Percentiles rank a stretch among this genome's conserved stretches.
These are phyloP conservation scores for Dendroctonus ponderosae DNA, from an alignment of 1,140 invertebrate species.

Conservation along the genomic window DNA sequence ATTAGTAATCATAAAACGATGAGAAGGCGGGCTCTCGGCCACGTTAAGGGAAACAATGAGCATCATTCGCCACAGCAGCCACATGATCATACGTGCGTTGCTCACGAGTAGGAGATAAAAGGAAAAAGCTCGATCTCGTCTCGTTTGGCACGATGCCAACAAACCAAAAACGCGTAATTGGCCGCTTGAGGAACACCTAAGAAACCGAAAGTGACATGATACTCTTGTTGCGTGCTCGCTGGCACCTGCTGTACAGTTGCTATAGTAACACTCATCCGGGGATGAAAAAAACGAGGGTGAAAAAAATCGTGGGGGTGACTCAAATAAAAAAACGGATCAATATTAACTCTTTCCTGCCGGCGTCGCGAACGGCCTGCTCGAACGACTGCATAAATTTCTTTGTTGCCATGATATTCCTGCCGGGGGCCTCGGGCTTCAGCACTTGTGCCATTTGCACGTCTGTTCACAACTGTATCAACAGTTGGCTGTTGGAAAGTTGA, in stretches of 20 bases:
- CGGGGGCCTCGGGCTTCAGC: neutral
- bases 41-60: too few species aligned
- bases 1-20: too few species aligned
- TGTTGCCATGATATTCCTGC: slow-evolving; percentile 2
- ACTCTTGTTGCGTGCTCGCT: slow-evolving; percentile 45
- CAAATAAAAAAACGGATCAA: slow-evolving; percentile 54
- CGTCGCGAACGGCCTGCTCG: slow-evolving; percentile 25
- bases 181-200: slow-evolving; percentile 41
- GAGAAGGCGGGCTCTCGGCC: too few species aligned
- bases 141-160: too few species aligned
- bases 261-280: slow-evolving; percentile 52
- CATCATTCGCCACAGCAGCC: too few species aligned
- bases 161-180: slow-evolving; percentile 35
- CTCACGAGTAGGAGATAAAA: too few species aligned
- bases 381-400: slow-evolving; percentile 42
- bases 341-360: slow-evolving; percentile 50
- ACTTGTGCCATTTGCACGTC: too few species aligned
- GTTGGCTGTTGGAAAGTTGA: too few species aligned
- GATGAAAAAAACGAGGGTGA: slow-evolving; percentile 50
- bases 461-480: too few species aligned
- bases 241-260: slow-evolving; percentile 52
- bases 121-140: too few species aligned
- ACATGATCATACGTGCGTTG: too few species aligned
- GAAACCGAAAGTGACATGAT: slow-evolving; percentile 47
- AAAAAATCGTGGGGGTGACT: slow-evolving; percentile 53